These are phyloP conservation scores for Beris morrisii DNA, from an alignment of 2,888 invertebrate genomes.

Conservation along the genomic window DNA sequence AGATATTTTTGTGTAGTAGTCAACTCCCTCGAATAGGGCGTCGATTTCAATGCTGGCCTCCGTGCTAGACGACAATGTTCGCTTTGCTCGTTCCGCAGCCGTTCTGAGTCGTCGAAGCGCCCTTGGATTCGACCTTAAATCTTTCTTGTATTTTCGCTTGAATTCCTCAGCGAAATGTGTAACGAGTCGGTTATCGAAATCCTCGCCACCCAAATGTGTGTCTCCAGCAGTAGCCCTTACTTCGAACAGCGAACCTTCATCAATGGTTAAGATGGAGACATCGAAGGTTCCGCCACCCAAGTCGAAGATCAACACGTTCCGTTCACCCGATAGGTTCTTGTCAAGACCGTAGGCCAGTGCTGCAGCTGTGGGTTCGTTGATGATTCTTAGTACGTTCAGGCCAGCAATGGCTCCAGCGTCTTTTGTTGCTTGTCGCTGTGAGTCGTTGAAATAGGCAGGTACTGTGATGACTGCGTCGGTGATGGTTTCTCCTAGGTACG, in stretches of 20 bases:
- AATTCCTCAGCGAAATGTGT: constrained; percentile 63
- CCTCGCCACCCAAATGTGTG: constrained; percentile 72
- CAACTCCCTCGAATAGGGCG: constrained; percentile 68
- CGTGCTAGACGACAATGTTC: constrained; percentile 71
- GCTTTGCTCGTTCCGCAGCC: constrained; percentile 72
- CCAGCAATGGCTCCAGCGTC: constrained; percentile 87
- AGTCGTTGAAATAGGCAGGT: constrained; percentile 81
- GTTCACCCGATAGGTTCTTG: constrained; percentile 77
- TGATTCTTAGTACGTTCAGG: constrained; percentile 86
- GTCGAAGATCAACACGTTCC: constrained; percentile 72
- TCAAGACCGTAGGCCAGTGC: constrained; percentile 91
- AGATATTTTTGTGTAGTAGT: constrained; percentile 68
- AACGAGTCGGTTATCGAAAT: constrained; percentile 63
- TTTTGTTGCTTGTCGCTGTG: constrained; percentile 86
- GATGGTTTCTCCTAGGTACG: constrained; percentile 67
- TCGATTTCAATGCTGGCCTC: constrained; percentile 73
- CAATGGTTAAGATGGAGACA: constrained; percentile 78
- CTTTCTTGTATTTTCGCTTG: constrained; percentile 67
- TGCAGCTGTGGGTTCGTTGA: constrained; percentile 90
- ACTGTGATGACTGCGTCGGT: constrained; percentile 79
- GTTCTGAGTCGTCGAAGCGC: constrained; percentile 68
- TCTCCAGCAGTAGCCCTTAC: constrained; percentile 74
- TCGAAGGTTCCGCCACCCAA: constrained; percentile 86
- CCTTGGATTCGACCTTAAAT: constrained; percentile 64
- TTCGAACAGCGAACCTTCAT: constrained; percentile 67